Conservation (phyloP, 1,140 invertebrate genomes). For the Nymphalis io region DNA sequence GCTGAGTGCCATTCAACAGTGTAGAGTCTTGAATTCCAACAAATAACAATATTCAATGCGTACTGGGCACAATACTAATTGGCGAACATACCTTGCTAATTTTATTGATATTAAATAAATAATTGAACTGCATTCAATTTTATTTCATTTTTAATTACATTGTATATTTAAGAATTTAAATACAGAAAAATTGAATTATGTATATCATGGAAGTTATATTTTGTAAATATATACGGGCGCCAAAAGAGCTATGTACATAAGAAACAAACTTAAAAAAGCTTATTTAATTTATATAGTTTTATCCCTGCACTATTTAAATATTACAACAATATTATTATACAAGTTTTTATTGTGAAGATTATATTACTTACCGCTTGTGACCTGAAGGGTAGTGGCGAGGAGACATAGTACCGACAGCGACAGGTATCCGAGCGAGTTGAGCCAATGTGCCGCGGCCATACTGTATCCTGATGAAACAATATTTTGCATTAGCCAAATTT, state of each 20-base stretch:
- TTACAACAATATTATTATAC: too few relatives aligned
- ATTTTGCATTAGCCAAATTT: slow-evolving; percentile 13
- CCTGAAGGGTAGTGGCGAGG: slow-evolving; percentile 83
- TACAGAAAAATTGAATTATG: too few relatives aligned
- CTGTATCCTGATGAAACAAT: slow-evolving; percentile 83
- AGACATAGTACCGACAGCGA: slow-evolving; percentile 87
- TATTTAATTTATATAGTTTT: too few relatives aligned
- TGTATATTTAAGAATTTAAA: too few relatives aligned
- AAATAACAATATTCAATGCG: background rate
- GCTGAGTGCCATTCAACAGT: background rate
- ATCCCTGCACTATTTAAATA: too few relatives aligned
- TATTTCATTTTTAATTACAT: too few relatives aligned
- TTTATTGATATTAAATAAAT: background rate
- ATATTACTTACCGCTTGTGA: slow-evolving; percentile 82
- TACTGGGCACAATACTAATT: background rate
- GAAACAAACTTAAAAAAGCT: too few relatives aligned
- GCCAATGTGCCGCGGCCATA: slow-evolving; percentile 90
- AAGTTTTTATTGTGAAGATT: too few relatives aligned
- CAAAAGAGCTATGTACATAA: too few relatives aligned
- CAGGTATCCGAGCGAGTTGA: slow-evolving; percentile 88
- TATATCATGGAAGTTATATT: too few relatives aligned
- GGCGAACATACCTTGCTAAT: background rate
- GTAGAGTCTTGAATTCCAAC: slow-evolving; percentile 2
- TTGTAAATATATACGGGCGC: too few relatives aligned
- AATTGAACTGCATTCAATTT: too few relatives aligned